Conservation (phyloP, 2,888 invertebrate genomes). For the Nephrotoma appendiculata region DNA sequence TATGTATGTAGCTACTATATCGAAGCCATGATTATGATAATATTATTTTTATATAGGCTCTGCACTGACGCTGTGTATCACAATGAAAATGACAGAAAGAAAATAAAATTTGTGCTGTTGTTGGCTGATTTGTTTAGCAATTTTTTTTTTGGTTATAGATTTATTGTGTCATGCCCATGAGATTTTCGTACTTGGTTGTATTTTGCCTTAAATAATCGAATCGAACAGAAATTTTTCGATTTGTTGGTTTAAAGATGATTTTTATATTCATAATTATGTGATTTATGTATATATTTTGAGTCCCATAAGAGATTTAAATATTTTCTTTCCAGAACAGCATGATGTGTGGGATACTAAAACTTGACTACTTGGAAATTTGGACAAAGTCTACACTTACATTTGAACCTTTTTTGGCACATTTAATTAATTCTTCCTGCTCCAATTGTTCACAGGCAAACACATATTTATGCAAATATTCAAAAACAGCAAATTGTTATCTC, state of each 20-base stretch:
- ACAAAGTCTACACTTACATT: neutral
- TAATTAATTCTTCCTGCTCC: neutral
- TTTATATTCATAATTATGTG: neutral
- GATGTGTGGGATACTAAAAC: no score
- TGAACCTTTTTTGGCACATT: neutral
- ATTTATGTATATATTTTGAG: neutral
- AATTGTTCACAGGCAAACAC: neutral
- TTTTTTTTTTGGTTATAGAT: neutral
- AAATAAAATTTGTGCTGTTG: neutral
- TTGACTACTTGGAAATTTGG: no score
- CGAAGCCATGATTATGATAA: neutral
- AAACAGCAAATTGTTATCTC: neutral
- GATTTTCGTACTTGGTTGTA: neutral
- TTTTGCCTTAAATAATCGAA: neutral
- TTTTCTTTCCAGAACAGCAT: no score
- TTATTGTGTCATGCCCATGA: neutral
- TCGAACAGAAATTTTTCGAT: neutral
- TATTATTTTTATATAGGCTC: neutral
- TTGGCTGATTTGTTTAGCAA: no score
- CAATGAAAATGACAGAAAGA: neutral
- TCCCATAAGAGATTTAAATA: neutral
- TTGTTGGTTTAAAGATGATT: neutral
- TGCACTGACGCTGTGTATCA: neutral
- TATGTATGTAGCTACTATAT: neutral
- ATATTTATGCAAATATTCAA: neutral